Base-by-base conservation (phyloP, 2,888 invertebrate genomes). In the Ochropleura leucogaster region DNA sequence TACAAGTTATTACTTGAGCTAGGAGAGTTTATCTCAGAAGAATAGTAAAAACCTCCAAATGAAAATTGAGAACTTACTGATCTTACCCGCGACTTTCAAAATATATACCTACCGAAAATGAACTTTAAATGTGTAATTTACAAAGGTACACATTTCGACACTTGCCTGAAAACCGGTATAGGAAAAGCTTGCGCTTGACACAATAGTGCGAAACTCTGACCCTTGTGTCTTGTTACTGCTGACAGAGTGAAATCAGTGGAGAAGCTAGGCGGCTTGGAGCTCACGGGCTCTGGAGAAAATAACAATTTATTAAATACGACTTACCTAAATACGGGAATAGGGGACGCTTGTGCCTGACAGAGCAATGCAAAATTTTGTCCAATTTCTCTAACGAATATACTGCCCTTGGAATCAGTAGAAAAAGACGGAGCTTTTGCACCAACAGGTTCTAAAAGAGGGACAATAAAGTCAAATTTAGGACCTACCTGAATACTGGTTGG, bases 141-240 rank as follows among this genome's bases (percentile, higher is more conserved):
- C 40, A 51, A 18, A 49, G 20, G 6, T 79, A 51, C 9, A 63
- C 51, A 18, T 57, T 68, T 69, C 46, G 68, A 87, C 84, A 96
- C 97, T 96, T 97, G 98, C 98, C 97, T 98, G 97, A 97, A 98
- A 90, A 96, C 94, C 82, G 98, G 98, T 90, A 97, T 96, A 83
- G 98, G 98, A 92, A 97, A 97, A 87, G 97, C 97, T 94, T 98
- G 98, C 67, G 98, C 97, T 93, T 97, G 97, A 92, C 98, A 98
- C 88, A 97, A 96, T 90, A 98, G 93, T 86, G 97, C 97, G 91
- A 97, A 97, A 91, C 95, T 96, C 91, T 97, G 96, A 84, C 95
- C 95, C 87, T 93, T 94, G 88, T 95, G 92, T 91, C 97, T 96
- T 85, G 97, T 97, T 89, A 97, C 97, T 88, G 97, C 97, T 80